Conservation (phyloP, 1,140 invertebrate species). For the Drosophila funebris region DNA sequence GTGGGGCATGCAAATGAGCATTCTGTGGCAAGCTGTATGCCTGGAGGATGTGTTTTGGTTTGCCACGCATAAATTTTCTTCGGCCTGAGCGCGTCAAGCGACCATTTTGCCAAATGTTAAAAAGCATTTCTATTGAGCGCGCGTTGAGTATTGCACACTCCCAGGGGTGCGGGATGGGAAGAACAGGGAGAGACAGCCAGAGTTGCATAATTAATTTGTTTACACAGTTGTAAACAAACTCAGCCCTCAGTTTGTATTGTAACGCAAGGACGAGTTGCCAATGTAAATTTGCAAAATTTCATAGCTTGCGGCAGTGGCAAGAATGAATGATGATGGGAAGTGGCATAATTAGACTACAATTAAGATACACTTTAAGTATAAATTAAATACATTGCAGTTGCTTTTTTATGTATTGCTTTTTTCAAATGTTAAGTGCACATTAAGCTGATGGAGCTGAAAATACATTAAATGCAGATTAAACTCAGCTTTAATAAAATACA, state of each 20-base stretch:
- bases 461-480: background rate
- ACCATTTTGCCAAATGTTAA: conserved; percentile 61
- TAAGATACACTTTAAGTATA: background rate
- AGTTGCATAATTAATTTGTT: conserved; percentile 81
- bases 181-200: background rate
- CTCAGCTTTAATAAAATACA: background rate
- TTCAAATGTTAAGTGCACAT: too few relatives aligned
- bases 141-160: background rate
- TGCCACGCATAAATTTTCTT: conserved; percentile 76
- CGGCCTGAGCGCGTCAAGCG: conserved; percentile 54
- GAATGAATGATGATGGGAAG: background rate
- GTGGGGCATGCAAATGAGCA: conserved; percentile 63
- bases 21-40: conserved; percentile 45
- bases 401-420: too few relatives aligned
- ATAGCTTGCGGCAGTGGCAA: background rate
- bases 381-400: too few relatives aligned
- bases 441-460: too few relatives aligned
- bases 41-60: conserved; percentile 65
- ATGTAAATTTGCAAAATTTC: conserved; percentile 12
- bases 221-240: conserved; percentile 78
- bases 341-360: background rate
- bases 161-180: background rate
- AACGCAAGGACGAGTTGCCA: conserved; percentile 21
- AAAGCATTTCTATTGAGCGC: conserved; percentile 66
- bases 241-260: conserved; percentile 19